phyloP scores from a whole-genome alignment of 2,797 vertebrate species.

The Cercopithecus mitis region DNA sequence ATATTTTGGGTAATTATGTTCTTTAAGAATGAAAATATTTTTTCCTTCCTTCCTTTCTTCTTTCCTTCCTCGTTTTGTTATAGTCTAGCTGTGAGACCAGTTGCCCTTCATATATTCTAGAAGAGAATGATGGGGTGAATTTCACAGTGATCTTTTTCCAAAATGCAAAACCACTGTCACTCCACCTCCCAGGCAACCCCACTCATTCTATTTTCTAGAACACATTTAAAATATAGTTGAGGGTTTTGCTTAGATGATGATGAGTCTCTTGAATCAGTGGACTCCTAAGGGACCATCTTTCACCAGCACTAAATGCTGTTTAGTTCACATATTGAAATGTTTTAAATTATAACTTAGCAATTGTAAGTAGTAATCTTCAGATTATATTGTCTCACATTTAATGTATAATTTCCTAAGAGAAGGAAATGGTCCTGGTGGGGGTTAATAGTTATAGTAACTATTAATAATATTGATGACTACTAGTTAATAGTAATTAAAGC shows the following conservation, averaged over 20 bases:
- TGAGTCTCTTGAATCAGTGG: background rate
- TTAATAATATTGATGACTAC: background rate
- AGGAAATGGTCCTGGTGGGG: background rate
- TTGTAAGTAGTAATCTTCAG: background rate
- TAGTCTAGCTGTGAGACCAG: background rate
- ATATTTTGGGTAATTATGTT: background rate
- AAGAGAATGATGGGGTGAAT: background rate
- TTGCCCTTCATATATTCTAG: background rate
- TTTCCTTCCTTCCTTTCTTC: background rate
- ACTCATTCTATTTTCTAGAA: background rate
- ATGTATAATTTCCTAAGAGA: conserved; percentile 17
- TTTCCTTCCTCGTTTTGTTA: background rate
- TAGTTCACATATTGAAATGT: conserved; percentile 23
- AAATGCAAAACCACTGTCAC: background rate
- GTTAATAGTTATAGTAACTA: background rate
- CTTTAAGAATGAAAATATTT: background rate
- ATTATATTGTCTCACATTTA: background rate
- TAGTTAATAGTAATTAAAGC: background rate
- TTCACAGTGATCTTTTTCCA: background rate
- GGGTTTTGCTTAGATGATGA: background rate
- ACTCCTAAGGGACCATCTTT: background rate
- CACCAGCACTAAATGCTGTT: background rate
- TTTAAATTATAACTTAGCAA: conserved; percentile 28
- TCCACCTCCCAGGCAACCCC: background rate
- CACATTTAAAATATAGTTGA: background rate